phyloP scores from a whole-genome alignment of 2,888 invertebrate genomes.

The Apodemia mormo region DNA sequence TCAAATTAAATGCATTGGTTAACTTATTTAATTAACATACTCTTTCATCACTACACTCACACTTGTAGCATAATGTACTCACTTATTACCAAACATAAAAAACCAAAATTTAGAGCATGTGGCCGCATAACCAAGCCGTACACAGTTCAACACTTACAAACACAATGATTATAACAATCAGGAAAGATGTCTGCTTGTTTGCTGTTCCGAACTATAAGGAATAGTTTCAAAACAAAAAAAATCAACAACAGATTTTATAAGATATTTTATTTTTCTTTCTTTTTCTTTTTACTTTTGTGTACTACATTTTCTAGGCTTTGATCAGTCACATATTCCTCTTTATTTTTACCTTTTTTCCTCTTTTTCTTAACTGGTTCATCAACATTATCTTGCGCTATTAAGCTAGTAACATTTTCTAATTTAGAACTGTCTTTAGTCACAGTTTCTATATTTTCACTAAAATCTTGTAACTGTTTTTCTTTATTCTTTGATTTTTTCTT shows the following conservation, averaged over 20 bases:
- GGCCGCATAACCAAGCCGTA: too few relatives aligned
- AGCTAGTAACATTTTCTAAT: neutral
- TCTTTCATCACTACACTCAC: too few relatives aligned
- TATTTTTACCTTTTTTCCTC: conserved; percentile 19
- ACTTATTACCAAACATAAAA: too few relatives aligned
- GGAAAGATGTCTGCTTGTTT: neutral
- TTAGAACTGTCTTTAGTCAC: conserved; percentile 22
- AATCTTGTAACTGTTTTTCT: conserved; percentile 33
- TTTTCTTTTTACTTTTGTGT: conserved; percentile 39
- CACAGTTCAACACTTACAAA: too few relatives aligned
- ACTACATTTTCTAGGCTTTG: conserved; percentile 26
- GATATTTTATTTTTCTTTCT: conserved; percentile 28
- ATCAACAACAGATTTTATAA: neutral
- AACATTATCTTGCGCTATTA: neutral
- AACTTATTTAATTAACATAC: too few relatives aligned
- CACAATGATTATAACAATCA: too few relatives aligned
- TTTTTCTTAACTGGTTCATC: conserved; percentile 38
- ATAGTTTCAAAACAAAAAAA: neutral
- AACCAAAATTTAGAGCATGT: too few relatives aligned
- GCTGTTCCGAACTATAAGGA: too few relatives aligned
- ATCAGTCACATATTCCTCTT: conserved; percentile 30
- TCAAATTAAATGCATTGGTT: too few relatives aligned
- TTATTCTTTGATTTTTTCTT: conserved; percentile 44
- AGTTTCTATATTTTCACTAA: conserved; percentile 11
- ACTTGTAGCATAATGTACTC: too few relatives aligned